phyloP scores from a whole-genome alignment of 2,797 vertebrate species.

The Eulemur coronatus region DNA sequence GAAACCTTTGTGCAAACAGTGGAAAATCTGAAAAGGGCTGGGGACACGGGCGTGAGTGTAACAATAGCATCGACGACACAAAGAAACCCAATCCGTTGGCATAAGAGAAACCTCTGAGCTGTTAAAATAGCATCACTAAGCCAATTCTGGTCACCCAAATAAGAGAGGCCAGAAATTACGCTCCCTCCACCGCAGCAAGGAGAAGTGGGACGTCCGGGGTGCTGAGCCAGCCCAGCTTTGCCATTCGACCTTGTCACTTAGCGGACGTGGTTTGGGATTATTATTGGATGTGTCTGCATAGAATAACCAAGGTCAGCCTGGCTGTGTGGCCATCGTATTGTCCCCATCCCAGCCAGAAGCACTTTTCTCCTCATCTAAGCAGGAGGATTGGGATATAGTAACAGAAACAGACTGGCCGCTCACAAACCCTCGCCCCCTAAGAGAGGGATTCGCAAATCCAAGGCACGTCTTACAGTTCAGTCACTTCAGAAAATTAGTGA shows the following conservation, averaged over 20 bases:
- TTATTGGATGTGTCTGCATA: not conserved
- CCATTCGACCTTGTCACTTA: not conserved
- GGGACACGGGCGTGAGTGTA: not conserved
- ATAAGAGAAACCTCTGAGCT: slow-evolving; percentile 12
- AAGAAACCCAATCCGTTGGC: not conserved
- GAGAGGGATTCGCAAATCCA: not conserved
- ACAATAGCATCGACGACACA: not conserved
- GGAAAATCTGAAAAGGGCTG: not conserved
- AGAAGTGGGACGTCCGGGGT: not conserved
- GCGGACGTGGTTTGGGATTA: not conserved
- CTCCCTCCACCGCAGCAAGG: not conserved
- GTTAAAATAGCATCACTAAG: not conserved
- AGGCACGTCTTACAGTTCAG: not conserved
- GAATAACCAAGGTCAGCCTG: not conserved
- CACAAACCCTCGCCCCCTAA: not conserved
- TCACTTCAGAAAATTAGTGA: too few relatives aligned
- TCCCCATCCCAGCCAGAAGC: not conserved
- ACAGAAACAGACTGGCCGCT: not conserved
- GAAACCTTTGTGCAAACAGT: not conserved
- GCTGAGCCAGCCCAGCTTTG: not conserved
- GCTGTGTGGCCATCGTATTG: not conserved
- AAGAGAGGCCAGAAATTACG: not conserved
- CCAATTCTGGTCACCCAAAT: not conserved
- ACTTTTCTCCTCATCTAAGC: not conserved
- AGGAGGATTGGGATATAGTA: accelerated